Conservation (phyloP, 2,888 invertebrate genomes). For the Camponotus fellah region DNA sequence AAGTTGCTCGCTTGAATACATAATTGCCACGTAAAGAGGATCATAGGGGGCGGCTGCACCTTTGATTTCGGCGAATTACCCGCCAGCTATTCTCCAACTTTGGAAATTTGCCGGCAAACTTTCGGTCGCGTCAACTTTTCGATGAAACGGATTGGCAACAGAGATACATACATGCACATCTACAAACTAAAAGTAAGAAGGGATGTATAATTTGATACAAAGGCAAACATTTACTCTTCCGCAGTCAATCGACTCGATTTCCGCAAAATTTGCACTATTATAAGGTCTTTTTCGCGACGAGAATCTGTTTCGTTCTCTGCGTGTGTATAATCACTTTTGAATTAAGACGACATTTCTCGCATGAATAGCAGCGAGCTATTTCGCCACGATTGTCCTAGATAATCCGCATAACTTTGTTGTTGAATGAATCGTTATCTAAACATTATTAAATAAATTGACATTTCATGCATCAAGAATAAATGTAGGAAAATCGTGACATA, state of each 20-base stretch:
- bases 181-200: slow-evolving; percentile 21
- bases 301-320: slow-evolving; percentile 6
- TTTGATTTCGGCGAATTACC: slow-evolving; percentile 65
- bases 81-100: slow-evolving; percentile 50
- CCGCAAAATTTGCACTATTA: slow-evolving; percentile 30
- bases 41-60: slow-evolving; percentile 6
- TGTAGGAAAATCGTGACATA: neutral
- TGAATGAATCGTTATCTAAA: neutral
- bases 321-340: slow-evolving; percentile 3
- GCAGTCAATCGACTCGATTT: slow-evolving; percentile 22
- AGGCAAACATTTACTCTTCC: slow-evolving; percentile 51
- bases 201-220: slow-evolving; percentile 43
- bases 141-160: slow-evolving; percentile 39
- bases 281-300: slow-evolving; percentile 12
- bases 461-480: neutral
- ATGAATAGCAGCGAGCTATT: slow-evolving; percentile 23
- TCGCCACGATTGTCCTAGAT: slow-evolving; percentile 3
- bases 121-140: slow-evolving; percentile 56
- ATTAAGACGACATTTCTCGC: slow-evolving; percentile 16
- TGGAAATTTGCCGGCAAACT: slow-evolving; percentile 47
- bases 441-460: neutral
- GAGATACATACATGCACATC: slow-evolving; percentile 10
- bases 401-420: neutral
- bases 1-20: slow-evolving; percentile 27
- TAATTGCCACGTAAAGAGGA: slow-evolving; percentile 10